A percentile compares a stretch with the other conserved stretches of the same genome.
Conservation (phyloP, 2,113 vertebrate genomes). For the Hypocryptadius cinnamomeus region DNA sequence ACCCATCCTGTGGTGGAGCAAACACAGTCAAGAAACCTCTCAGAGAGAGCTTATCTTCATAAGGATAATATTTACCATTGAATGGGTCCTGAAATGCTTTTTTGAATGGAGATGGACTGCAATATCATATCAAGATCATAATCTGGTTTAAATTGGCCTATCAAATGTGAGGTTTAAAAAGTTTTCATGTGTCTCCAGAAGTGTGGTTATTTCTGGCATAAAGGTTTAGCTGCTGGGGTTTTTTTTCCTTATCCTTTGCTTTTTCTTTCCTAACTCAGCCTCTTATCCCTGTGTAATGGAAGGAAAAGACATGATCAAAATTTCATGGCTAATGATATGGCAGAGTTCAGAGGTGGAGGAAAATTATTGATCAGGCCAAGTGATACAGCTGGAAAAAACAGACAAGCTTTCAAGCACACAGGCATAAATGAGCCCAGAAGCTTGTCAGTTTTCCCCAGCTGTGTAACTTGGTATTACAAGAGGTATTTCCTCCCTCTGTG, state of each 20-base stretch:
- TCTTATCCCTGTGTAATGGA: neutral
- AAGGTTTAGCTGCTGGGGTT: neutral
- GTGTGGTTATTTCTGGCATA: neutral
- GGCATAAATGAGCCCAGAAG: neutral
- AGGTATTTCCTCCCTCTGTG: neutral
- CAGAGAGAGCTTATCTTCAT: neutral
- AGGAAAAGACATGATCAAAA: neutral
- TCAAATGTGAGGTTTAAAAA: neutral
- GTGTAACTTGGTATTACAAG: neutral
- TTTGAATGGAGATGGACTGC: neutral
- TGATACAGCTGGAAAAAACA: neutral
- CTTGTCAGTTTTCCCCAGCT: neutral
- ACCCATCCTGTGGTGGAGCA: neutral
- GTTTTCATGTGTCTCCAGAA: neutral
- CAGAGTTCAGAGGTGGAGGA: neutral
- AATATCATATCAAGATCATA: neutral
- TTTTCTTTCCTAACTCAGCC: neutral
- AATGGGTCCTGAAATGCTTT: neutral
- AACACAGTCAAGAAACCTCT: neutral
- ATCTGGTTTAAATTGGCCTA: neutral
- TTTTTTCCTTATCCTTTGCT: neutral
- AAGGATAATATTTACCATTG: neutral
- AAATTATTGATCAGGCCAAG: neutral
- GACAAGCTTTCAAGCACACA: neutral
- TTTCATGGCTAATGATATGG: neutral